Evolutionary conservation across 2,888 invertebrate species (phyloP), one percentile per base, ranked within the genome.

Genomic region (Drosophila fulvimacula): DNA sequence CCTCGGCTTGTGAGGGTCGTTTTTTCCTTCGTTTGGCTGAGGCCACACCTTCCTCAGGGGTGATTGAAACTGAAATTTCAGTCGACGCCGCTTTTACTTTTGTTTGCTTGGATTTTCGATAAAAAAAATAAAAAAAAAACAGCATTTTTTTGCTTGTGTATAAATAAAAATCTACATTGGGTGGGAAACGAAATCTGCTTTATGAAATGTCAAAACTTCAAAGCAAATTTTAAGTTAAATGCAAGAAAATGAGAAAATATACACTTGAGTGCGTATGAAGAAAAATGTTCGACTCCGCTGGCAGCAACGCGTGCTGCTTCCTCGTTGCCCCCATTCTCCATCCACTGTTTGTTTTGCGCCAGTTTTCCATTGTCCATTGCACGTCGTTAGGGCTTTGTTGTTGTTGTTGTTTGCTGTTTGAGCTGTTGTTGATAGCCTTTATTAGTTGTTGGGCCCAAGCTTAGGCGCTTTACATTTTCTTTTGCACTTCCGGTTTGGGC

Each of bases 1-100:
- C 66, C 64, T 39, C 10, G 15, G 42, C n/a, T 34, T 67, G 56
- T 79, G 85, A 82, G 89, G 89, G 89, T 83, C 83, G 83, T 85
- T 83, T 81, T 59, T 78, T 74, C 62, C 76, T 59, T 76, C 73
- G 60, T 55, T 64, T 55, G 65, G 73, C 68, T 66, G 71, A 88
- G 80, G 91, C 91, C 91, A 91, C 91, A 91, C 91, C 91, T 91
- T 91, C 89, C 72, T 53, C 89, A 82, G 87, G 91, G 91, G 91
- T 90, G 90, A 88, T 80, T 88, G 81, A 73, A 81, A 81, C 76
- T 71, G 72, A 71, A 73, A 71, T 79, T 69, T 76, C 73, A 69
- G 73, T 64, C 39, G 46, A 67, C 76, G 72, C 78, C 64, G 81
- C 82, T 89, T 90, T 89, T 83, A 81, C 82, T 87, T 90, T 89